A percentile compares a stretch with the other conserved stretches of the same genome.
Evolutionary conservation across 2,113 vertebrate species (phyloP).

Genomic region (Alouatta palliata): DNA sequence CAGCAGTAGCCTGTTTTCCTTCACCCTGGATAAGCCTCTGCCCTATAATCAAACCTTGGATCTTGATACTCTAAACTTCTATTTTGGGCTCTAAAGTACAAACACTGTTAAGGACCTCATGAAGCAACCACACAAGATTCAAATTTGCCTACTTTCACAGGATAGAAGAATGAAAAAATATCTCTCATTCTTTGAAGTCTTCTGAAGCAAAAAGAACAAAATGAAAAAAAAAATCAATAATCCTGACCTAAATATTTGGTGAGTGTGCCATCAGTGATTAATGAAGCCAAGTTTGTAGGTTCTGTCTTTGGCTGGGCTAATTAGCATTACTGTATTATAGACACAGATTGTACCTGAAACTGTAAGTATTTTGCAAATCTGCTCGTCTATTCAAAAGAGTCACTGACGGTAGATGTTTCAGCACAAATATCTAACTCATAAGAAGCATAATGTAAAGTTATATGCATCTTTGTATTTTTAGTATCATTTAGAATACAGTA

Average conservation of each 20-base stretch:
- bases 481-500: not conserved
- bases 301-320: not conserved
- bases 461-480: not conserved
- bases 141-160: not conserved
- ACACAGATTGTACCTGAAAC: not conserved
- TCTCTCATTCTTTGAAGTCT: not conserved
- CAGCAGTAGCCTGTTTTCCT: not conserved
- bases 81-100: not conserved
- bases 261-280: not conserved
- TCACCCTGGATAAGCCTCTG: not conserved
- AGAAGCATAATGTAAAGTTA: not conserved
- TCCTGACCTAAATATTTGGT: not conserved
- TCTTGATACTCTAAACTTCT: not conserved
- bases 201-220: not conserved
- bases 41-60: not conserved
- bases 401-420: not conserved
- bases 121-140: not conserved
- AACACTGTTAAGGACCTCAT: not conserved
- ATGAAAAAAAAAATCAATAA: not conserved
- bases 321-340: not conserved
- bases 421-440: not conserved
- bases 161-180: not conserved
- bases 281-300: not conserved
- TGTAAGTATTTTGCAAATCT: not conserved
- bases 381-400: not conserved